Base-by-base conservation (phyloP, 2,888 invertebrate genomes). In the Melanostoma scalare region DNA sequence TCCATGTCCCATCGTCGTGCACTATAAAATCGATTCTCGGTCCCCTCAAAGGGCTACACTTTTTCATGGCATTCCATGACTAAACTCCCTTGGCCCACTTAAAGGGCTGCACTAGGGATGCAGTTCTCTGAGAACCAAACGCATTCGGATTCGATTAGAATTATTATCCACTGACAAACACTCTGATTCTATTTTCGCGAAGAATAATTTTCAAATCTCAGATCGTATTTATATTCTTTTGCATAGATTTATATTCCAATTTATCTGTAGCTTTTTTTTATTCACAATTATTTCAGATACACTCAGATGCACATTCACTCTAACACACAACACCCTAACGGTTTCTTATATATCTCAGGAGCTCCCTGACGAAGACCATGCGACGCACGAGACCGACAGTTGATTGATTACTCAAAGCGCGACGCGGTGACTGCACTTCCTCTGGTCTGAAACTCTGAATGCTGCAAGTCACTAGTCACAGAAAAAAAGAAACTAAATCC, bases 361-460 rank as follows among this genome's bases (percentile, higher is more conserved):
- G 55, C 44, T 48, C 42, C 31, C 77, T 84, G 84, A 71, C 50
- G 74, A 71, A 56, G 75, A 74, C 63, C 84, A 78, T 71, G 63
- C 60, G 71, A 71, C 20, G 42, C 44, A 50, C 63, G 50, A 63
- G 69, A 50, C 71, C 67, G 84, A 79, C 84, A 84, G 65, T 84
- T 84, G 84, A 84, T 84, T 84, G 84, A 84, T 84, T 71, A 84
- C 84, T 79, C 74, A 79, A 79, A 79, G 71, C 71, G 71, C 78
- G 84, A 53, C 84, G 79, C 79, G 79, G 74, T 74, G 74, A 65
- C 65, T 84, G 79, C 69, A 79, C 79, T 69, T 78, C 74, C 60
- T 65, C 69, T 20, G 33, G 44, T 50, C 58, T 63, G 20, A 20
- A 20, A 20, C 20, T 77, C 63, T 71, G 68, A 46, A 9, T 58